Conservation (phyloP, 2,888 invertebrate species). For the Tridacna gigas region DNA sequence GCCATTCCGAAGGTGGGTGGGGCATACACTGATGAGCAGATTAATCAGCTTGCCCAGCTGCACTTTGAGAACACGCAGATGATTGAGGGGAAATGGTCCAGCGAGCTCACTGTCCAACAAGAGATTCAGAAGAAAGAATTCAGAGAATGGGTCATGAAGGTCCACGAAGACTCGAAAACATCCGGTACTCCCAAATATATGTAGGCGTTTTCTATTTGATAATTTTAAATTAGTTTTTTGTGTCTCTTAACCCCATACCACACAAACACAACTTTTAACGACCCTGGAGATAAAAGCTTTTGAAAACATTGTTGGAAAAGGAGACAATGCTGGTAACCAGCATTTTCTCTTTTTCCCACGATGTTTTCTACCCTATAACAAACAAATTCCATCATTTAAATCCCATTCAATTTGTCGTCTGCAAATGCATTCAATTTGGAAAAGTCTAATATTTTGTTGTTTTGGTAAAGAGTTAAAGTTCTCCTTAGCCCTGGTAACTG, state of each 20-base stretch:
- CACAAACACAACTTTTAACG: too few relatives aligned
- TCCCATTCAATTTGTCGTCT: too few relatives aligned
- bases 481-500: too few relatives aligned
- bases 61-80: conserved; percentile 89
- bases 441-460: too few relatives aligned
- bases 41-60: conserved; percentile 92
- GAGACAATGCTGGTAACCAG: too few relatives aligned
- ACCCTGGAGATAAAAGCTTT: too few relatives aligned
- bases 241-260: background rate
- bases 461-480: too few relatives aligned
- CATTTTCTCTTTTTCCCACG: too few relatives aligned
- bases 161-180: conserved; percentile 90
- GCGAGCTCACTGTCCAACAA: conserved; percentile 92
- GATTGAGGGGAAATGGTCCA: conserved; percentile 92
- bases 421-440: too few relatives aligned
- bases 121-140: conserved; percentile 94
- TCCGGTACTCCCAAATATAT: conserved; percentile 81
- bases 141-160: conserved; percentile 94
- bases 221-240: background rate
- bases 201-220: conserved; percentile 67
- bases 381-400: too few relatives aligned
- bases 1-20: conserved; percentile 92
- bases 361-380: too few relatives aligned
- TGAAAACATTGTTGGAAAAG: too few relatives aligned
- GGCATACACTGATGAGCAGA: conserved; percentile 92